Conservation (phyloP, 2,113 vertebrate genomes). For the Axis porcinus region DNA sequence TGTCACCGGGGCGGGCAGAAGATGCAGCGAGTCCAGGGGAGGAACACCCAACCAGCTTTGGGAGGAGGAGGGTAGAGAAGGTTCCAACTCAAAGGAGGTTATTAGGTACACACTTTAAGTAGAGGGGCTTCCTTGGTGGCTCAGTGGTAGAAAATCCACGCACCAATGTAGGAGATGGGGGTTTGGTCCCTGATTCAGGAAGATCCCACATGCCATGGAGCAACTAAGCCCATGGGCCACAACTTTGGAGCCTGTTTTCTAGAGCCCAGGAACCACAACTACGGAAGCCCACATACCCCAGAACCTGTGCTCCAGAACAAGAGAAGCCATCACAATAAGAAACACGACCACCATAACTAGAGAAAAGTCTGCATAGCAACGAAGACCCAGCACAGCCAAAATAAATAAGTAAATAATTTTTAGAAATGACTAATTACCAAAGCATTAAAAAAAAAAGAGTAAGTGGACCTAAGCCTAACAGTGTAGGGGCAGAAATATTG, state of each 20-base stretch:
- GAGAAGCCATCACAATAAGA: not conserved
- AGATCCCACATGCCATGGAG: not conserved
- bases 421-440: not conserved
- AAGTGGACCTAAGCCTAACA: not conserved
- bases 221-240: not conserved
- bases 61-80: not conserved
- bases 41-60: fast-evolving
- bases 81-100: not conserved
- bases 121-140: not conserved
- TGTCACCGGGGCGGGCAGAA: not conserved
- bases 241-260: not conserved
- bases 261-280: not conserved
- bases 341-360: not conserved
- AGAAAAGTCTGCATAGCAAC: not conserved
- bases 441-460: not conserved
- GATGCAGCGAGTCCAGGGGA: not conserved
- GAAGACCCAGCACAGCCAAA: not conserved
- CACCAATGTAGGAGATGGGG: not conserved
- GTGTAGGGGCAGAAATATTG: not conserved
- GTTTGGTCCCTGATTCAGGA: not conserved
- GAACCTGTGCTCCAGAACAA: not conserved
- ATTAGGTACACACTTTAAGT: not conserved
- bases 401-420: not conserved
- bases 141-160: not conserved
- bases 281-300: not conserved